phyloP scores from a whole-genome alignment of 1,140 invertebrate species.

The Neodiprion pinetum region DNA sequence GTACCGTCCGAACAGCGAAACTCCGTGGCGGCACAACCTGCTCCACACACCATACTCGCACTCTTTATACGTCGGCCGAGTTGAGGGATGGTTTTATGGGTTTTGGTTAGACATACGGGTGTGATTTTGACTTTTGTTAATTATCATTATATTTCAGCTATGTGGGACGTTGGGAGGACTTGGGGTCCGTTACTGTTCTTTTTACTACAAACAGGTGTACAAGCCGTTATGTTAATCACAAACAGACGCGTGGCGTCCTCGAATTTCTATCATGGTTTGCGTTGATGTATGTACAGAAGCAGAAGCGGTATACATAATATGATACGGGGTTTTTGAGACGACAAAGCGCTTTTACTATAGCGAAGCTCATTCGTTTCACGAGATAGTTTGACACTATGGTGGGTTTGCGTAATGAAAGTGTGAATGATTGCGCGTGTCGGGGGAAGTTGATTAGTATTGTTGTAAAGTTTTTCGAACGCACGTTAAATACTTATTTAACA shows the following conservation, averaged over 20 bases:
- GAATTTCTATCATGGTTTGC: not conserved
- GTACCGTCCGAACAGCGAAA: slow-evolving; percentile 75
- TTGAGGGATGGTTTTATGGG: not conserved
- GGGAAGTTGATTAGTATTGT: too few relatives aligned
- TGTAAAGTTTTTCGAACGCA: too few relatives aligned
- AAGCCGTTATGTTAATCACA: not conserved
- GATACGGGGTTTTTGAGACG: not conserved
- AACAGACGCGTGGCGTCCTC: not conserved
- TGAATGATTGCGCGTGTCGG: not conserved
- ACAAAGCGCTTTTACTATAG: not conserved
- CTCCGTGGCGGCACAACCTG: slow-evolving; percentile 66
- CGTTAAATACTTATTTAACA: too few relatives aligned
- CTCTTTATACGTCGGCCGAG: slow-evolving; percentile 29
- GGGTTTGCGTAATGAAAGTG: not conserved
- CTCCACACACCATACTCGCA: slow-evolving; percentile 59
- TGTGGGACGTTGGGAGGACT: too few relatives aligned
- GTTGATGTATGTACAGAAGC: not conserved
- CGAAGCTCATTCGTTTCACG: slow-evolving; percentile 2
- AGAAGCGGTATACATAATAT: not conserved
- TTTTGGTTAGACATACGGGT: too few relatives aligned
- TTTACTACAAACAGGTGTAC: too few relatives aligned
- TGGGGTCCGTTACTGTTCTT: too few relatives aligned
- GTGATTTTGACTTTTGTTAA: too few relatives aligned
- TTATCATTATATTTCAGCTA: not conserved
- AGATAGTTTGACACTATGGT: not conserved